phyloP scores from a whole-genome alignment of 2,113 vertebrate genomes.

The Colius striatus region DNA sequence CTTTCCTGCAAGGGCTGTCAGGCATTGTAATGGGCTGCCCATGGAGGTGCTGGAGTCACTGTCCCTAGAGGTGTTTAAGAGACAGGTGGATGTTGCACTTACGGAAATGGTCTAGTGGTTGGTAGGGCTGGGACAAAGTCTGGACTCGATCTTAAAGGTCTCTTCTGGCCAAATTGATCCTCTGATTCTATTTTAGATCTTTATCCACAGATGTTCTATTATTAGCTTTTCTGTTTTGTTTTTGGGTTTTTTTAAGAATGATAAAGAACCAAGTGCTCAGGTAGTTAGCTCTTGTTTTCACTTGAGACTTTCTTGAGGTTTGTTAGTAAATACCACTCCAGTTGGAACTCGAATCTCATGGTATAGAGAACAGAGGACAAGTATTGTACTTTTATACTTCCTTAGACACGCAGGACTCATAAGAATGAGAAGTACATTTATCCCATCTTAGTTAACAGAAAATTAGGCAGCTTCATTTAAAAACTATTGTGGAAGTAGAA shows the following conservation, averaged over 20 bases:
- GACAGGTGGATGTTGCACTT: too few relatives aligned
- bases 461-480: too few relatives aligned
- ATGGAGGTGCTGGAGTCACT: too few relatives aligned
- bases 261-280: not conserved
- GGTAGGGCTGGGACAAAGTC: too few relatives aligned
- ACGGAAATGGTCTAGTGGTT: too few relatives aligned
- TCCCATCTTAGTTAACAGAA: not conserved
- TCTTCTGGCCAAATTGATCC: too few relatives aligned
- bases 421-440: not conserved
- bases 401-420: not conserved
- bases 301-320: not conserved
- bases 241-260: not conserved
- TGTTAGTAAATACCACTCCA: not conserved
- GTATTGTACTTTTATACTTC: not conserved
- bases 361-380: not conserved
- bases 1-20: too few relatives aligned
- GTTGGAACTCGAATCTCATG: not conserved
- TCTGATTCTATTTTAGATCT: too few relatives aligned
- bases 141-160: too few relatives aligned
- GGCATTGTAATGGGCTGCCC: too few relatives aligned
- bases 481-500: not conserved
- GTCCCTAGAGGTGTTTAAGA: too few relatives aligned
- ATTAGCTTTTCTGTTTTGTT: not conserved
- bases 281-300: not conserved
- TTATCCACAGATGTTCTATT: not conserved